These are phyloP conservation scores for Campopleginae sp. DNA, from an alignment of 2,888 invertebrate genomes.

Conservation along the genomic window DNA sequence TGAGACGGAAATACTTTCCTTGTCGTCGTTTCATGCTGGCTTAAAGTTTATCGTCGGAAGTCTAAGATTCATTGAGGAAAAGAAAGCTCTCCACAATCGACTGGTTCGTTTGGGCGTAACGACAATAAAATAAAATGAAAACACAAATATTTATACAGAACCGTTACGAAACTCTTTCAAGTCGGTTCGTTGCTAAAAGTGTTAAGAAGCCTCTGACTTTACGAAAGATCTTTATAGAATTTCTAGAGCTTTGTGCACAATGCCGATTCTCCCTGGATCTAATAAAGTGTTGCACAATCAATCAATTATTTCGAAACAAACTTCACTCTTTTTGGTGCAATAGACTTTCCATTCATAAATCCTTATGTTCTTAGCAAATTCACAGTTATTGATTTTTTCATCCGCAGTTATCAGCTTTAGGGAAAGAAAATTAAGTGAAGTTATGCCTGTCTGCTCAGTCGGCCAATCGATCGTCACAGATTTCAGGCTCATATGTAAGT, in stretches of 20 bases:
- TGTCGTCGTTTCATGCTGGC: slow-evolving; percentile 38
- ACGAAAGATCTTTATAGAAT: not conserved
- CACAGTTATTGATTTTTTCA: not conserved
- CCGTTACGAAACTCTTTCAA: not conserved
- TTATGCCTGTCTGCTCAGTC: not conserved
- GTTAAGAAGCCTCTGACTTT: not conserved
- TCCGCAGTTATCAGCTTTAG: not conserved
- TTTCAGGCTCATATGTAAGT: not conserved
- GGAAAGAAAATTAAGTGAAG: not conserved
- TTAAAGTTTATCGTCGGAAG: slow-evolving; percentile 51
- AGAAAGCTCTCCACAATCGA: slow-evolving; percentile 51
- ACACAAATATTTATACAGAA: not conserved
- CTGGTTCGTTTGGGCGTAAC: slow-evolving; percentile 43
- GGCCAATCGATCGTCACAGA: not conserved
- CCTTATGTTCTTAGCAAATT: not conserved
- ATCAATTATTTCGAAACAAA: not conserved
- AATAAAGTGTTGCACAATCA: not conserved
- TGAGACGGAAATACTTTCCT: slow-evolving; percentile 40
- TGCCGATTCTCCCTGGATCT: not conserved
- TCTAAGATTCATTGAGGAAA: slow-evolving; percentile 40
- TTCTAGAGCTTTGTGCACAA: not conserved
- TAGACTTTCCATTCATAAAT: not conserved
- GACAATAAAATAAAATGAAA: slow-evolving; percentile 26
- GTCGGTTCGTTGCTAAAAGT: slow-evolving; percentile 14
- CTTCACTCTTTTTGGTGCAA: not conserved